These are phyloP conservation scores for Apolygus lucorum DNA, from an alignment of 1,140 invertebrate genomes.

Conservation along the genomic window DNA sequence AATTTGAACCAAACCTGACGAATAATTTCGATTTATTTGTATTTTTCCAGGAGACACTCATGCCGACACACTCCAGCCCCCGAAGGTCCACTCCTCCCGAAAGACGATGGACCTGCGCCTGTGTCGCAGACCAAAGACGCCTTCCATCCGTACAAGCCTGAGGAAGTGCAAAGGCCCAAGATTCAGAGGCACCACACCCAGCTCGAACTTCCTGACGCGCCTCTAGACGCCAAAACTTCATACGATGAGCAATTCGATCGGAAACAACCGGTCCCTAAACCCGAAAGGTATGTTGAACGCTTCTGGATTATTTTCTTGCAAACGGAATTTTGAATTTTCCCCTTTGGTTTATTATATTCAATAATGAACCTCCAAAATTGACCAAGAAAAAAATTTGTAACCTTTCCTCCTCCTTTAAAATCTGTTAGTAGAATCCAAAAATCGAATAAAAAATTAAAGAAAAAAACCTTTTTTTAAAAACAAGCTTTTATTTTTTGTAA, in stretches of 20 bases:
- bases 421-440: too few species aligned
- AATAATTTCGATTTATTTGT: neutral
- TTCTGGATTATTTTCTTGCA: too few species aligned
- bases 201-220: slow-evolving; percentile 39
- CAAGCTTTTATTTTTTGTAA: too few species aligned
- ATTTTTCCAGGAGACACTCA: slow-evolving; percentile 43
- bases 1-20: neutral
- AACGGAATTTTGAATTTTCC: too few species aligned
- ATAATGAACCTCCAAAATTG: too few species aligned
- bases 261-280: slow-evolving; percentile 47
- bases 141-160: slow-evolving; percentile 33
- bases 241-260: slow-evolving; percentile 56
- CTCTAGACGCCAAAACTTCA: slow-evolving; percentile 47
- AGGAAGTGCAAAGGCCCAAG: slow-evolving; percentile 34
- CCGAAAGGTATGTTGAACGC: slow-evolving; percentile 37
- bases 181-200: slow-evolving; percentile 35
- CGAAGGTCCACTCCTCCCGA: slow-evolving; percentile 33
- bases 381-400: too few species aligned
- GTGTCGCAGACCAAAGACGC: slow-evolving; percentile 33
- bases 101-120: slow-evolving; percentile 25
- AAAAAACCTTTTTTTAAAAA: too few species aligned
- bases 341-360: too few species aligned
- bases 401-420: too few species aligned
- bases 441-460: too few species aligned
- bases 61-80: slow-evolving; percentile 42